Conservation (phyloP, 2,888 invertebrate species). For the Entomobrya proxima region DNA sequence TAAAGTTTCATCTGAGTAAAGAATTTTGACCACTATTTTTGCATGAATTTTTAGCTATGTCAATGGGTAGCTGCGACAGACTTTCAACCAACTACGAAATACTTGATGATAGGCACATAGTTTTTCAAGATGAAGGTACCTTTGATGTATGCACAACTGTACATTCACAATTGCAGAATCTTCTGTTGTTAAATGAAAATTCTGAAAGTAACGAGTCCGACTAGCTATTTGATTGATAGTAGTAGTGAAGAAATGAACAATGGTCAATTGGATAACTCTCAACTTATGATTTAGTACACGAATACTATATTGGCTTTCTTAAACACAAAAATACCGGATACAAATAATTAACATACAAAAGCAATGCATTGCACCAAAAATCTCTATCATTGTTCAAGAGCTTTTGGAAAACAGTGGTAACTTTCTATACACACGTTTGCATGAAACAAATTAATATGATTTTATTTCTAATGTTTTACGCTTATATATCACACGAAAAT, state of each 20-base stretch:
- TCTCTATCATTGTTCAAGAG: background rate
- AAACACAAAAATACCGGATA: too few species aligned
- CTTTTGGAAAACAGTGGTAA: slow-evolving; percentile 21
- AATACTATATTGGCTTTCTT: too few species aligned
- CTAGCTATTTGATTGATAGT: background rate
- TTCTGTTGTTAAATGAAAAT: slow-evolving; percentile 37
- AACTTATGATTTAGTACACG: too few species aligned
- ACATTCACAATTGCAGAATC: slow-evolving; percentile 30
- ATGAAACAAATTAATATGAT: background rate
- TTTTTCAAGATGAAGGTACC: slow-evolving; percentile 52
- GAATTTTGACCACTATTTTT: too few species aligned
- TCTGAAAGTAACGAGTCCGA: background rate
- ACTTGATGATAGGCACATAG: slow-evolving; percentile 52
- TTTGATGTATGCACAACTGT: slow-evolving; percentile 44
- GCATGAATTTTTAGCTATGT: slow-evolving; percentile 42
- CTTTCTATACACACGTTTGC: background rate
- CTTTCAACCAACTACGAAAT: slow-evolving; percentile 59
- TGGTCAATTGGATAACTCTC: too few species aligned
- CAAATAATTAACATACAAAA: too few species aligned
- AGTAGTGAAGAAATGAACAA: too few species aligned
- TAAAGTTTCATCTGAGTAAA: too few species aligned
- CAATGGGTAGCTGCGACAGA: slow-evolving; percentile 63
- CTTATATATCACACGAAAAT: too few species aligned
- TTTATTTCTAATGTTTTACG: background rate
- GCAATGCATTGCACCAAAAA: too few species aligned